Conservation (phyloP, 1,140 invertebrate genomes). For the Meteorus sp. region DNA sequence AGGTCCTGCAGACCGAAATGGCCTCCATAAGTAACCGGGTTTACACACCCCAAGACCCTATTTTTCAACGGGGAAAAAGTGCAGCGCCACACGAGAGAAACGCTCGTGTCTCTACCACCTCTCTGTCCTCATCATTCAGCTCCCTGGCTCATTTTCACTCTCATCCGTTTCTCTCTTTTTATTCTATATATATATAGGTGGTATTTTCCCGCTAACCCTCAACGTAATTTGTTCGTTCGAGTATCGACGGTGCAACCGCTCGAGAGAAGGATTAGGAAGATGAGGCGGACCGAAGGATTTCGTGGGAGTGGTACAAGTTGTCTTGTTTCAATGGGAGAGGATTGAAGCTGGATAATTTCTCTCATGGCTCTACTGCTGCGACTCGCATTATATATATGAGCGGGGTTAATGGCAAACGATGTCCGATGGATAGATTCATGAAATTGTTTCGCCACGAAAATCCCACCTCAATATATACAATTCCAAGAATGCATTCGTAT, state of each 20-base stretch:
- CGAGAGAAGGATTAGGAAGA: slow-evolving; percentile 31
- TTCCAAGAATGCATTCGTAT: no score
- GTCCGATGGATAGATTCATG: slow-evolving; percentile 16
- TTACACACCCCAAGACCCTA: slow-evolving; percentile 56
- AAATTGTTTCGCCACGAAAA: slow-evolving; percentile 16
- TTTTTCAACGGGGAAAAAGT: slow-evolving; percentile 54
- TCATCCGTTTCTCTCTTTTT: not conserved
- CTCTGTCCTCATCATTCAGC: slow-evolving; percentile 8
- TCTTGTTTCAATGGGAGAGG: no score
- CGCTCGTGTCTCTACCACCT: not conserved
- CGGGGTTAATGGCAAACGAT: no score
- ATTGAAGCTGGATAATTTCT: slow-evolving; percentile 30
- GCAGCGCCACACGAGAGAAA: slow-evolving; percentile 34
- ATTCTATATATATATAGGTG: no score
- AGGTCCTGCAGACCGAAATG: slow-evolving; percentile 51
- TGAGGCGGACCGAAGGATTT: slow-evolving; percentile 21
- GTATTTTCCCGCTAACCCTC: no score
- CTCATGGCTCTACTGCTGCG: slow-evolving; percentile 13
- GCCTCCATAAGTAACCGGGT: slow-evolving; percentile 57
- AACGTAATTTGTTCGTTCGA: no score
- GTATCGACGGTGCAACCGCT: slow-evolving; percentile 28
- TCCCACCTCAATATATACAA: not conserved
- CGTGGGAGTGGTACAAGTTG: no score
- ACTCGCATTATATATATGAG: not conserved
- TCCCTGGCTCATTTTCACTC: not conserved